Conservation (phyloP, 1,140 invertebrate species). For the Heterodera schachtii region DNA sequence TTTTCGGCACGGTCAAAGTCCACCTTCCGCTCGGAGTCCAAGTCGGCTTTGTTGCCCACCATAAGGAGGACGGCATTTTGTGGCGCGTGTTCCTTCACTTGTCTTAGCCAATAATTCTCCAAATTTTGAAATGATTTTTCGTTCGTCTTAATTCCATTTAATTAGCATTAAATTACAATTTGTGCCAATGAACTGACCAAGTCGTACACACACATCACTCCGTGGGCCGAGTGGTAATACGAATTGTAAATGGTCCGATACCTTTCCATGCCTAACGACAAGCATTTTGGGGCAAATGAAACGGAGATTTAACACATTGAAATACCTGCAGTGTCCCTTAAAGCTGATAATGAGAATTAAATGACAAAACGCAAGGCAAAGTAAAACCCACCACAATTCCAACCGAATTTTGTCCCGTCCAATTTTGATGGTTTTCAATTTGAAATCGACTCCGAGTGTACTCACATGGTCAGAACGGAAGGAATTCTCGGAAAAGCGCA, state of each 20-base stretch:
- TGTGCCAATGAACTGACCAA: constrained; percentile 40
- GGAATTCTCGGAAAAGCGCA: constrained; percentile 63
- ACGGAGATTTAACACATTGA: constrained; percentile 47
- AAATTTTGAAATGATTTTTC: constrained; percentile 65
- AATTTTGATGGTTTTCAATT: constrained; percentile 65
- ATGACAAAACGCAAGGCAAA: constrained; percentile 8
- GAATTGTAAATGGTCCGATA: constrained; percentile 64
- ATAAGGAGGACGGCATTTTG: constrained; percentile 62
- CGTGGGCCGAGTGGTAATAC: constrained; percentile 65
- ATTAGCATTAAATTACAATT: background rate
- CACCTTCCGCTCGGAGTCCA: constrained; percentile 62
- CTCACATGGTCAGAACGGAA: constrained; percentile 63
- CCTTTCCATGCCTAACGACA: constrained; percentile 12
- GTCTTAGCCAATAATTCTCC: constrained; percentile 65
- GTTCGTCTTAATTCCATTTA: constrained; percentile 26
- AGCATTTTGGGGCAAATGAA: constrained; percentile 11
- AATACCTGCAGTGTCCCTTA: constrained; percentile 59
- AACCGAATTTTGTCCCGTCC: constrained; percentile 60
- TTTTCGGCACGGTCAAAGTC: constrained; percentile 61
- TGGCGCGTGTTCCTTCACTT: constrained; percentile 61
- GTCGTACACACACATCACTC: constrained; percentile 65
- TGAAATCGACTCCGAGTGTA: constrained; percentile 64
- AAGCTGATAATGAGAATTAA: constrained; percentile 34
- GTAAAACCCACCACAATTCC: constrained; percentile 45
- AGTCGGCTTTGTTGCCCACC: constrained; percentile 64